phyloP scores from a whole-genome alignment of 2,888 invertebrate species.

The Crematogaster levior region DNA sequence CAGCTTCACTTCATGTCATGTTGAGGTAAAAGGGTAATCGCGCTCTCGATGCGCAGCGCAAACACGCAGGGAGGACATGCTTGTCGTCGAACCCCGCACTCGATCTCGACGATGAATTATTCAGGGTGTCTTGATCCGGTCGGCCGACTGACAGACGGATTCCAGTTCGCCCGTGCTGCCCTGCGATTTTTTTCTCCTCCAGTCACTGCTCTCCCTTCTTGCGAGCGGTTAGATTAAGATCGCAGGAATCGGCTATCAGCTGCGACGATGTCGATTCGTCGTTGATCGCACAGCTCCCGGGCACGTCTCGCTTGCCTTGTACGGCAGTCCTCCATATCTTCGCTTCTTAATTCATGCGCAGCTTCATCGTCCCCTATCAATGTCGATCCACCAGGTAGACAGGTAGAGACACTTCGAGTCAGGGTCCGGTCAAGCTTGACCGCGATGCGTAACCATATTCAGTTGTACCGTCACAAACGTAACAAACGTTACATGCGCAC shows the following conservation, averaged over 20 bases:
- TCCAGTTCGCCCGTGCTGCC: slow-evolving; percentile 78
- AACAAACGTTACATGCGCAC: not conserved
- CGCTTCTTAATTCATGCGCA: slow-evolving; percentile 42
- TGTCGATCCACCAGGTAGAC: slow-evolving; percentile 32
- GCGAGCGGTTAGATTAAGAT: slow-evolving; percentile 83
- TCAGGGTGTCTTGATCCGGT: slow-evolving; percentile 82
- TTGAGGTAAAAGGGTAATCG: slow-evolving; percentile 55
- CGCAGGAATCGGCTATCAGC: slow-evolving; percentile 83
- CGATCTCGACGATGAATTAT: slow-evolving; percentile 80
- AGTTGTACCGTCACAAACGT: slow-evolving; percentile 16
- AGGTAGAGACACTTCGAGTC: slow-evolving; percentile 33
- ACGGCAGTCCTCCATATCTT: slow-evolving; percentile 58
- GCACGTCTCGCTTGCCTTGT: slow-evolving; percentile 73
- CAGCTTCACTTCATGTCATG: not conserved
- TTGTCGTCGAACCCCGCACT: slow-evolving; percentile 60
- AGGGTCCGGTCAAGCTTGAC: not conserved
- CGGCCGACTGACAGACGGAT: slow-evolving; percentile 78
- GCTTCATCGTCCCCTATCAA: slow-evolving; percentile 26
- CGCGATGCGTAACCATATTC: slow-evolving; percentile 37
- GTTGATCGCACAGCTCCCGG: slow-evolving; percentile 63
- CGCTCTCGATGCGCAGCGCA: slow-evolving; percentile 63
- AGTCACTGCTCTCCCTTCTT: slow-evolving; percentile 63
- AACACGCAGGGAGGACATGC: slow-evolving; percentile 61
- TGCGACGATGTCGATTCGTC: slow-evolving; percentile 71
- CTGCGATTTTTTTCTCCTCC: slow-evolving; percentile 69